Base-by-base conservation (phyloP, 2,113 vertebrate genomes). In the Myxocyprinus asiaticus region DNA sequence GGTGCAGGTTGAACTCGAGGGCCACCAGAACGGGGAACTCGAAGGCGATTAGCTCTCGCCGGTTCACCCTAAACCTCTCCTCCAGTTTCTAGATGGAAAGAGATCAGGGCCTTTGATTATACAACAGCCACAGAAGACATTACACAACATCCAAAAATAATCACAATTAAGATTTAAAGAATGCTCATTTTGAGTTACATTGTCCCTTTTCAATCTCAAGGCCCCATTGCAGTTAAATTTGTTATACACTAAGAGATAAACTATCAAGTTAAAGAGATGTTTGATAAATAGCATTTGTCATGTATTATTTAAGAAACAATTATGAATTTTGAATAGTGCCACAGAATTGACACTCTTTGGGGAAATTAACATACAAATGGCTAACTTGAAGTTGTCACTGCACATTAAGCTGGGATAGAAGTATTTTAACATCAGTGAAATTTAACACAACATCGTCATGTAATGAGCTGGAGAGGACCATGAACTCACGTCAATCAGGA, bases 1-100 rank as follows among this genome's bases (percentile, higher is more conserved):
- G 93, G 86, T 99, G 98, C 62, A 99, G 95, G 66, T 97, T 98
- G 81, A 99, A 99, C 87, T 99, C 98, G 88, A 99, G 91, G 78
- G 97, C 97, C 90, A 99, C 98, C 86, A 99, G 90, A 78, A 98
- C 96, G 0, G 96, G 98, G 89, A 99, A 99, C 88, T 99, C 98
- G 0, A 97, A 99, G 89, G 97, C 96, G 1, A 99, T 98, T 88
- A 99, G 94, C 89, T 99, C 97, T 9, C 98, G 91, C 58, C 98
- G 92, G 86, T 98, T 98, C 89, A 99, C 93, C 74, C 97, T 90
- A 93, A 99, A 98, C 88, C 95, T 94, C 91, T 99, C 98, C 91
- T 99, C 98, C 92, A 99, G 94, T 95, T 99, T 99, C 98, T 99
- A 55, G 82, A 82, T 4, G 63, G 64, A 69, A 78, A 78, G 33